phyloP scores from a whole-genome alignment of 2,797 vertebrate genomes.

The Acipenser oxyrinchus region DNA sequence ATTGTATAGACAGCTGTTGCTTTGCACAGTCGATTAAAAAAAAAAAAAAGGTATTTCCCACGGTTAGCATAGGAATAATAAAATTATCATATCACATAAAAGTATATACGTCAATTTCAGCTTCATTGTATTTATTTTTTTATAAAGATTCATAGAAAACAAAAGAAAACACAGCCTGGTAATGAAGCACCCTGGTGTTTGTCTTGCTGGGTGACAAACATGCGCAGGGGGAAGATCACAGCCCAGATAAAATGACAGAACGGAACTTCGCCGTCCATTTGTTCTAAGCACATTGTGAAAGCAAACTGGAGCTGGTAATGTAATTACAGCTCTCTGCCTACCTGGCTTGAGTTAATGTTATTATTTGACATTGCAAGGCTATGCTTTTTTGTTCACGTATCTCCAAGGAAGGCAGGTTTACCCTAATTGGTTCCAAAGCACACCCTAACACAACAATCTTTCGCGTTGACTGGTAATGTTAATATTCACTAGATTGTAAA shows the following conservation, averaged over 20 bases:
- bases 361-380: conserved; percentile 79
- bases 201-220: background rate
- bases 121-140: background rate
- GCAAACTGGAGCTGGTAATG: conserved; percentile 55
- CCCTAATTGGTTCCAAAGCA: conserved; percentile 97
- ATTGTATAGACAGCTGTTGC: background rate
- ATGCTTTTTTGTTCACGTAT: conserved; percentile 61
- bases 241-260: conserved; percentile 40
- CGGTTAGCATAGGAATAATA: background rate
- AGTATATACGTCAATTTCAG: background rate
- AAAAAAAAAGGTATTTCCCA: conserved; percentile 8
- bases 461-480: conserved; percentile 70
- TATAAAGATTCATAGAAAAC: background rate
- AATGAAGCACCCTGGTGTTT: conserved; percentile 15
- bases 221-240: conserved; percentile 19
- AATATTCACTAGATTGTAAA: conserved; percentile 84
- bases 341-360: conserved; percentile 62
- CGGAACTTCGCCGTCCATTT: conserved; percentile 36
- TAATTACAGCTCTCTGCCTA: conserved; percentile 58
- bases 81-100: background rate
- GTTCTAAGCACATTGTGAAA: conserved; percentile 53
- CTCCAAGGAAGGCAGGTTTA: conserved; percentile 61
- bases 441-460: conserved; percentile 71
- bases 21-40: conserved; percentile 1
- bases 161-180: conserved; percentile 13